Conservation (phyloP, 2,113 vertebrate species). For the Chroicocephalus ridibundus region DNA sequence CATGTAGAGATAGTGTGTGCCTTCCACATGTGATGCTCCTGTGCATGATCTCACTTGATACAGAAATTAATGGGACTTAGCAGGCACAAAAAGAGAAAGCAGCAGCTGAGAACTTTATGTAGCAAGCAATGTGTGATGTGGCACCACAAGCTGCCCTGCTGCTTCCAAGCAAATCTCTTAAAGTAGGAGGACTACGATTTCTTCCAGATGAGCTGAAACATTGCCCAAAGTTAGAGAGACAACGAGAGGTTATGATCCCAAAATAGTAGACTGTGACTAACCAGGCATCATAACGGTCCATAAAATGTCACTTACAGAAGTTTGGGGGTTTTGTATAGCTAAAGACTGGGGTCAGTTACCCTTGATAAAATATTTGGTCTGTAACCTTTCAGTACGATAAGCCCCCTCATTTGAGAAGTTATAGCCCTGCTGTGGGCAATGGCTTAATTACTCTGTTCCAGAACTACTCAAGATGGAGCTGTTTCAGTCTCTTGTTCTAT, state of each 20-base stretch:
- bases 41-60: neutral
- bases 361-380: neutral
- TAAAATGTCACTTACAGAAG: neutral
- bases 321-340: neutral
- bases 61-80: neutral
- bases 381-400: neutral
- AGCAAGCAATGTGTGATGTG: neutral
- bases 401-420: neutral
- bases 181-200: neutral
- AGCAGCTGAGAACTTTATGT: neutral
- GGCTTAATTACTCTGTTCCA: neutral
- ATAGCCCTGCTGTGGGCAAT: neutral
- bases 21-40: fast-evolving
- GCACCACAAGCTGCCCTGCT: neutral
- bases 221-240: neutral
- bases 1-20: fast-evolving
- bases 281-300: neutral
- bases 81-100: neutral
- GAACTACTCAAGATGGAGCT: neutral
- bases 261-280: neutral
- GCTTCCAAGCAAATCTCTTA: neutral
- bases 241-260: neutral
- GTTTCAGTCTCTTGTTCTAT: neutral
- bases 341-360: neutral
- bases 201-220: neutral